A percentile compares a stretch with the other conserved stretches of the same genome.
phyloP scores from a whole-genome alignment of 2,888 invertebrate genomes.

The Tenodera sinensis region DNA sequence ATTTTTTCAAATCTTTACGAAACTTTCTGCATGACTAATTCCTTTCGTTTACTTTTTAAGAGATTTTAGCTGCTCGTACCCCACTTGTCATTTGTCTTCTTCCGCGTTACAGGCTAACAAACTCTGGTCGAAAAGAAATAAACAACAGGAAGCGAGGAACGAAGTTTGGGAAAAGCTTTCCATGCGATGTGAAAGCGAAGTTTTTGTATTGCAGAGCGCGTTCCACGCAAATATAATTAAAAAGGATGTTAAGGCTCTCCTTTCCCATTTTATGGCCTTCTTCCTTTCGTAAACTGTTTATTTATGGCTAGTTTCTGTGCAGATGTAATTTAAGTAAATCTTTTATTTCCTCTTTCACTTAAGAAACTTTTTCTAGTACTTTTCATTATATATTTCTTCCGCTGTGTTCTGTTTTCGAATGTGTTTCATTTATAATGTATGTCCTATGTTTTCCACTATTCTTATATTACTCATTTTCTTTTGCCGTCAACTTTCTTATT shows the following conservation, averaged over 20 bases:
- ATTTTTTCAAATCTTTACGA: too few relatives aligned
- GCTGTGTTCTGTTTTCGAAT: too few relatives aligned
- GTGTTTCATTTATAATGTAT: too few relatives aligned
- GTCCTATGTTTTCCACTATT: too few relatives aligned
- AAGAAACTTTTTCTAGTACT: background rate
- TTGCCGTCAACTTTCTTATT: too few relatives aligned
- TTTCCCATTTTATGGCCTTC: background rate
- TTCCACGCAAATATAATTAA: background rate
- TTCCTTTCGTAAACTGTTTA: background rate
- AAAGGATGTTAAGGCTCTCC: background rate
- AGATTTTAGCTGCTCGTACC: too few relatives aligned
- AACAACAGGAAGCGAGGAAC: background rate
- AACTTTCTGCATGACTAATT: too few relatives aligned
- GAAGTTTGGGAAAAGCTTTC: background rate
- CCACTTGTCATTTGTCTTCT: too few relatives aligned
- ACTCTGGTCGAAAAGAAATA: background rate
- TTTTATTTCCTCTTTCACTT: background rate
- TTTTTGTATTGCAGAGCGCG: background rate
- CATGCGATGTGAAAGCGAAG: background rate
- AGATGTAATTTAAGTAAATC: background rate
- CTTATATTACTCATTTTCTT: too few relatives aligned
- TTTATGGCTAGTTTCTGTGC: background rate
- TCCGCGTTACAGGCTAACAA: background rate
- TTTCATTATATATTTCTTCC: background rate
- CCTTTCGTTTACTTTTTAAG: too few relatives aligned